phyloP scores from a whole-genome alignment of 2,797 vertebrate species.

The Manis crassicaudata region DNA sequence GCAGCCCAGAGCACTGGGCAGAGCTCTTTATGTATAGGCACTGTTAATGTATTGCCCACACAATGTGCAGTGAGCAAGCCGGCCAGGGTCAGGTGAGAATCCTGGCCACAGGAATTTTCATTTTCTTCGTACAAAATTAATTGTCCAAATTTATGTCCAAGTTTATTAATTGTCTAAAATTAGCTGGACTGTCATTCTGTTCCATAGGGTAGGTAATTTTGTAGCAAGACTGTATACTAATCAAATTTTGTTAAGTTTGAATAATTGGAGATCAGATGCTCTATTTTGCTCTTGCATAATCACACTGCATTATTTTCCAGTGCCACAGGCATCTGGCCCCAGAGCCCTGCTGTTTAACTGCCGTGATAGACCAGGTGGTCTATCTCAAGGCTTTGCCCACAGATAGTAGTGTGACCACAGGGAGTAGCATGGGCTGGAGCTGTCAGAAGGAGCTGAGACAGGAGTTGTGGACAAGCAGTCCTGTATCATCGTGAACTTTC shows the following conservation, averaged over 20 bases:
- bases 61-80: no score
- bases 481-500: neutral
- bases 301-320: neutral
- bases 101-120: no score
- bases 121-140: neutral
- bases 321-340: neutral
- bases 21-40: no score
- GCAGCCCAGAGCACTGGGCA: no score
- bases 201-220: neutral
- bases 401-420: neutral
- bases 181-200: neutral
- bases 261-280: neutral
- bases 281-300: neutral
- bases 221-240: neutral
- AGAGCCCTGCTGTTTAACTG: neutral
- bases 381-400: neutral
- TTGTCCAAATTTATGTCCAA: neutral
- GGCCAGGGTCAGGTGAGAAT: no score
- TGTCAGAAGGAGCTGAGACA: neutral
- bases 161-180: neutral
- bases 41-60: no score
- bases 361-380: no score
- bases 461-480: neutral
- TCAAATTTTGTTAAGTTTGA: neutral
- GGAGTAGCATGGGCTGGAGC: neutral